Conservation (phyloP, 2,113 vertebrate species). For the sheep (Ovis aries) region ARS-UI_Ramb_v3.0 NC_056080.1:104131501-104132000, state of each 20-base stretch:
- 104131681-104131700: background rate
- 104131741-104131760: background rate
- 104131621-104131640: background rate
- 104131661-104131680: background rate
- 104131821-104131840: background rate
- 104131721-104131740: background rate
- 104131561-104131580: conserved; percentile 3
- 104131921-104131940: background rate
- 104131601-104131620: conserved; percentile 12
- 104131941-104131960: background rate
- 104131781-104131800: background rate
- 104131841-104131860: background rate
- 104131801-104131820: background rate
- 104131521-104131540: conserved; percentile 10
- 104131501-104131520: conserved; percentile 18
- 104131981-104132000: background rate
- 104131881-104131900: background rate
- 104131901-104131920: background rate
- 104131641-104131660: background rate
- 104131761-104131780: background rate
- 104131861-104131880: background rate
- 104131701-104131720: background rate
- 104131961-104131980: background rate
- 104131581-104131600: background rate
- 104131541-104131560: background rate